phyloP scores from a whole-genome alignment of 2,113 vertebrate species.

The Dasypus novemcinctus region DNA sequence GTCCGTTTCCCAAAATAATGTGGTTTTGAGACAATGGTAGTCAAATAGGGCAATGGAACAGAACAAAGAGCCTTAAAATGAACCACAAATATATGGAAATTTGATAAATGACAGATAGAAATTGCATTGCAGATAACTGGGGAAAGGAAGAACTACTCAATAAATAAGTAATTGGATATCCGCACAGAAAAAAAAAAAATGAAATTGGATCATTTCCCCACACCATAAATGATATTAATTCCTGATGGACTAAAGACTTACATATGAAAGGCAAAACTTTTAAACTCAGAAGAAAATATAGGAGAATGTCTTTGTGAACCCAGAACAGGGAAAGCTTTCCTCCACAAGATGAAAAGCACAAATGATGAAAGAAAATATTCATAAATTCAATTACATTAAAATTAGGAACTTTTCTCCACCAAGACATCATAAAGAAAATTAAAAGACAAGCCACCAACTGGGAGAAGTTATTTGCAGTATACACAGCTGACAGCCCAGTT shows the following conservation, averaged over 20 bases:
- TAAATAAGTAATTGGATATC: not conserved
- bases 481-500: not conserved
- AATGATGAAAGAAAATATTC: not conserved
- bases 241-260: not conserved
- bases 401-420: constrained; percentile 19
- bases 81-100: not conserved
- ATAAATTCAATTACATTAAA: constrained; percentile 39
- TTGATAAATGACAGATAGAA: not conserved
- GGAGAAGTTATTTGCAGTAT: not conserved
- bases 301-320: not conserved
- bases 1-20: too few species aligned
- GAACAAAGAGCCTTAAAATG: not conserved
- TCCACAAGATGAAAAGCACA: constrained; percentile 14
- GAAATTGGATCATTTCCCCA: not conserved
- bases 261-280: constrained; percentile 35
- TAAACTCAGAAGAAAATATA: constrained; percentile 33
- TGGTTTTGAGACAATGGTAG: not conserved
- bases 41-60: not conserved
- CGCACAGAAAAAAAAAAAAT: not conserved
- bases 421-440: constrained; percentile 1
- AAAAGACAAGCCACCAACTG: constrained; percentile 14
- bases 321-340: not conserved
- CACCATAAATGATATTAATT: not conserved
- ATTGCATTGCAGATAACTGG: not conserved
- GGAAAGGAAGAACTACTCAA: not conserved